These are phyloP conservation scores for Dorcus hopei DNA, from an alignment of 2,888 invertebrate genomes.

Conservation along the genomic window DNA sequence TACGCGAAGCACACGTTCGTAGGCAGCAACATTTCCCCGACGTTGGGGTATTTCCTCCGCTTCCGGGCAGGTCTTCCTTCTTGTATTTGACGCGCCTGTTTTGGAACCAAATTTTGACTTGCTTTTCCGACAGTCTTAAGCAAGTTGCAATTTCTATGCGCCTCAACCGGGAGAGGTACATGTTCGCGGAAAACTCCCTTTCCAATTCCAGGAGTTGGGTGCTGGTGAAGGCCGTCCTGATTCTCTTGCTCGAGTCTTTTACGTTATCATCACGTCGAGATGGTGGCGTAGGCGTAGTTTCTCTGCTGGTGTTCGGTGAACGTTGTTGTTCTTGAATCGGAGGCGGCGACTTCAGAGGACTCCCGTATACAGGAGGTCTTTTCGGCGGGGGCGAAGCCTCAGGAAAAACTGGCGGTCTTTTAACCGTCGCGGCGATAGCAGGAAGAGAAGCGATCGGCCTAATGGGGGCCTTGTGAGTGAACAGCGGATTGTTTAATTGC, in stretches of 20 bases:
- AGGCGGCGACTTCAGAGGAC: conserved; percentile 6
- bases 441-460: conserved; percentile 38
- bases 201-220: conserved; percentile 84
- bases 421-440: conserved; percentile 35
- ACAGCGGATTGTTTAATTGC: conserved; percentile 16
- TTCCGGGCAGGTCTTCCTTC: conserved; percentile 72
- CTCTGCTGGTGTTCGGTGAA: conserved; percentile 48
- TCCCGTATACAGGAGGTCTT: conserved; percentile 19
- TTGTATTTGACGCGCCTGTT: conserved; percentile 91
- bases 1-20: conserved; percentile 46
- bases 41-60: conserved; percentile 18
- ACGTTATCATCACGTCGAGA: conserved; percentile 49
- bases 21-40: conserved; percentile 50
- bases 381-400: conserved; percentile 13
- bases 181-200: conserved; percentile 83
- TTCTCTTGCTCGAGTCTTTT: conserved; percentile 76
- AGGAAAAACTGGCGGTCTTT: conserved; percentile 14
- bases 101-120: conserved; percentile 95
- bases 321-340: conserved; percentile 21
- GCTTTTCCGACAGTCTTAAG: conserved; percentile 85
- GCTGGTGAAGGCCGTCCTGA: conserved; percentile 91
- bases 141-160: conserved; percentile 92
- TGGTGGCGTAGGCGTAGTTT: conserved; percentile 58
- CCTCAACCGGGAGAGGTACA: conserved; percentile 84
- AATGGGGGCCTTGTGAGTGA: conserved; percentile 35